Conservation (phyloP, 2,113 vertebrate genomes). For the Aegithalos caudatus region DNA sequence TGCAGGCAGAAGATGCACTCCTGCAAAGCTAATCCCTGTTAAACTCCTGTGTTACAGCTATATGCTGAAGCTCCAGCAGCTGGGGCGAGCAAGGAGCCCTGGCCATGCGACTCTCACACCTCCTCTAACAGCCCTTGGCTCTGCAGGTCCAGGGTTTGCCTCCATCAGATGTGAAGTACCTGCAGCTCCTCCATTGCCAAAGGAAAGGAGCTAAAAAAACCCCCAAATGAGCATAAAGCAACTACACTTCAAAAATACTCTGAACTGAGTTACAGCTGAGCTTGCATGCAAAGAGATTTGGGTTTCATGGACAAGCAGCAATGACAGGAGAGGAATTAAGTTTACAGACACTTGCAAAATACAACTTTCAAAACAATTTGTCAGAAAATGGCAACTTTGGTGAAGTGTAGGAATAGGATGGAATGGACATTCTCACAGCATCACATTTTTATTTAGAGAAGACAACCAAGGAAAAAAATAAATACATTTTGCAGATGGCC, state of each 20-base stretch:
- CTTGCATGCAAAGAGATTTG: neutral
- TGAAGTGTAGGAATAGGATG: neutral
- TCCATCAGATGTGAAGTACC: neutral
- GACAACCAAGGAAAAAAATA: neutral
- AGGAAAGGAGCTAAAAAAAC: neutral
- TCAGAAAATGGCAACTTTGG: neutral
- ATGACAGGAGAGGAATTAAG: neutral
- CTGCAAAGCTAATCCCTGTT: neutral
- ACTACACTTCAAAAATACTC: neutral
- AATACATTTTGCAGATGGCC: slow-evolving; percentile 12
- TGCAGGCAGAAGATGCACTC: neutral
- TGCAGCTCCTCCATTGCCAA: rapidly evolving
- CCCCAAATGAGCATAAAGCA: neutral
- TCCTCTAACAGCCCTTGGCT: neutral
- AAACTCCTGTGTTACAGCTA: neutral
- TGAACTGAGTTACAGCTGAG: neutral
- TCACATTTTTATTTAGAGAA: slow-evolving; percentile 9
- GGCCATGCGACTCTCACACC: rapidly evolving
- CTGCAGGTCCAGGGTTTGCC: neutral
- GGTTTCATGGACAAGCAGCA: neutral
- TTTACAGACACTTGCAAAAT: slow-evolving; percentile 9
- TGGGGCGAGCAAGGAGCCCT: neutral
- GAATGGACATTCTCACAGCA: neutral
- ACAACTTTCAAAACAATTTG: neutral
- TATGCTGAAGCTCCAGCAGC: neutral